A percentile compares a stretch with the other conserved stretches of the same genome.
Evolutionary conservation across 2,888 invertebrate species (phyloP).

Genomic region (Lithodes maja): DNA sequence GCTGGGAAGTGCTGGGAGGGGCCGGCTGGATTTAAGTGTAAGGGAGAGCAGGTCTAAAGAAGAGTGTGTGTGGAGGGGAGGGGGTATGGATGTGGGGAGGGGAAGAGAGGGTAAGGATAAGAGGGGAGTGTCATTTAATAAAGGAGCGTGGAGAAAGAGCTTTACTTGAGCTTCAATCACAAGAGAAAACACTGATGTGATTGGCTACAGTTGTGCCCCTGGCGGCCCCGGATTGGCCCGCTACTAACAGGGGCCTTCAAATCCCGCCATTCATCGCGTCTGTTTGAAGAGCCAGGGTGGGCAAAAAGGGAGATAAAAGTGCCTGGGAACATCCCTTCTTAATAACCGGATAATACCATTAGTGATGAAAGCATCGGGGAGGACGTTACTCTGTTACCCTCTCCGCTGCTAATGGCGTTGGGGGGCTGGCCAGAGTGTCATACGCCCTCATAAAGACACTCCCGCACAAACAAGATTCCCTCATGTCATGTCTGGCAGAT

Average conservation of each 20-base stretch:
- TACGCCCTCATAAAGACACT: neutral
- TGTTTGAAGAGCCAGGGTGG: constrained; percentile 55
- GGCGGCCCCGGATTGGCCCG: constrained; percentile 32
- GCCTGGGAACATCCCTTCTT: constrained; percentile 62
- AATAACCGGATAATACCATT: constrained; percentile 66
- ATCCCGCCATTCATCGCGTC: constrained; percentile 58
- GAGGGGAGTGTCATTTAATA: constrained; percentile 28
- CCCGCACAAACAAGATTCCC: neutral
- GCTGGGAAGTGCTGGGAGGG: too few species aligned
- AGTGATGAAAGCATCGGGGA: constrained; percentile 17
- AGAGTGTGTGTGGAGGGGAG: too few species aligned
- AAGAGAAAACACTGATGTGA: constrained; percentile 49
- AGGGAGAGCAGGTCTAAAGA: too few species aligned
- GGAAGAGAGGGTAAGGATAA: neutral
- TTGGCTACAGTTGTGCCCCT: constrained; percentile 32
- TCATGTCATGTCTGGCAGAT: constrained; percentile 15
- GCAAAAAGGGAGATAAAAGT: constrained; percentile 53
- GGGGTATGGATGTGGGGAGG: neutral
- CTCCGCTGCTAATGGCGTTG: constrained; percentile 28
- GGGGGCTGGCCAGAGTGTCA: constrained; percentile 3
- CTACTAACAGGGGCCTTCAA: constrained; percentile 36
- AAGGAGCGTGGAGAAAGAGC: constrained; percentile 50
- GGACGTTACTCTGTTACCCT: neutral
- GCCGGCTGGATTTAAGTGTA: too few species aligned
- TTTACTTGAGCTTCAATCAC: constrained; percentile 23